A percentile compares a stretch with the other conserved stretches of the same genome.
Evolutionary conservation across 2,113 vertebrate species (phyloP).

Genomic region (Brachirus orientalis): DNA sequence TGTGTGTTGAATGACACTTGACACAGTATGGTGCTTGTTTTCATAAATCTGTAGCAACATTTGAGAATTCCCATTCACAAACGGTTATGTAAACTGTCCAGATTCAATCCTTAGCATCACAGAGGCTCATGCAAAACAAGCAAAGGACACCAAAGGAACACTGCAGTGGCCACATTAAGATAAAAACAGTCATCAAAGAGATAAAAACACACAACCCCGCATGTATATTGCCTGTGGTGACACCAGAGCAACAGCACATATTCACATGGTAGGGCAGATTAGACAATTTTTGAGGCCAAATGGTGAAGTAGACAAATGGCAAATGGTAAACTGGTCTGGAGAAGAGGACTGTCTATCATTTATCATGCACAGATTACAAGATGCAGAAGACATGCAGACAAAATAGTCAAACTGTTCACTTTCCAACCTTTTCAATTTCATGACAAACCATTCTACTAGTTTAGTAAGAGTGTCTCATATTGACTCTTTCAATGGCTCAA

Average conservation of each 20-base stretch:
- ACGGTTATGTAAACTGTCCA: neutral
- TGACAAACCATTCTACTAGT: slow-evolving; percentile 48
- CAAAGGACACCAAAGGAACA: slow-evolving; percentile 55
- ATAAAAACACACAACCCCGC: slow-evolving; percentile 30
- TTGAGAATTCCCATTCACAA: neutral
- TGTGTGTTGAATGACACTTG: neutral
- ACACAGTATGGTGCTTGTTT: neutral
- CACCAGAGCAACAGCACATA: slow-evolving; percentile 37
- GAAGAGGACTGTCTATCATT: slow-evolving; percentile 32
- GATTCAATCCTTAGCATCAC: slow-evolving; percentile 24
- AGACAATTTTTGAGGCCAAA: slow-evolving; percentile 24
- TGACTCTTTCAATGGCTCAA: slow-evolving; percentile 81
- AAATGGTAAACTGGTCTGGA: slow-evolving; percentile 27
- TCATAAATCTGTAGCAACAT: neutral
- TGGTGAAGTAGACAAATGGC: slow-evolving; percentile 52
- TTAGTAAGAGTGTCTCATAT: slow-evolving; percentile 18
- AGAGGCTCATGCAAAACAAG: slow-evolving; percentile 71
- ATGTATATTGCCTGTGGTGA: slow-evolving; percentile 13
- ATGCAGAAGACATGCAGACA: slow-evolving; percentile 81
- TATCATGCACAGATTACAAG: slow-evolving; percentile 74
- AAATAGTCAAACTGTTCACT: slow-evolving; percentile 35
- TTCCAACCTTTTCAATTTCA: slow-evolving; percentile 28
- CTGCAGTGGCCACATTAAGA: slow-evolving; percentile 27
- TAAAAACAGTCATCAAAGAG: slow-evolving; percentile 11
- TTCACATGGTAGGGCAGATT: slow-evolving; percentile 18